Base-by-base conservation (phyloP, 2,113 vertebrate species). In the Desmodus rotundus region DNA sequence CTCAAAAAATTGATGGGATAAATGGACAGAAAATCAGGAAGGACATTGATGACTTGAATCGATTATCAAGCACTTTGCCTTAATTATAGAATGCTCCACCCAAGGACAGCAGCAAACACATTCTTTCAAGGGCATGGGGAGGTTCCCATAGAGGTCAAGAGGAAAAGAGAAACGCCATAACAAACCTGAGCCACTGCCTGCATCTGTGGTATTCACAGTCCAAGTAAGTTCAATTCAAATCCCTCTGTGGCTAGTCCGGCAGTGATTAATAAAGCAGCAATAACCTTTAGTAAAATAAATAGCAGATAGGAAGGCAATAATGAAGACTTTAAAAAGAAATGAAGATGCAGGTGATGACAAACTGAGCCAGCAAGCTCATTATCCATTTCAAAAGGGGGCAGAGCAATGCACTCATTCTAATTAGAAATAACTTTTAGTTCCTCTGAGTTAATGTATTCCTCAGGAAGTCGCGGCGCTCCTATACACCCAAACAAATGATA, bases 401-500 rank as follows among this genome's bases (percentile, higher is more conserved):
- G 93, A 97, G 94, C 88, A 95, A 41, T 45, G 78, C 61, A 43
- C 52, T 95, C 67, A 50, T 91, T 95, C 70, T 56, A 50, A 94
- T 96, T 58, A 95, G 94, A 92, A 97, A 97, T 95, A 76, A 96
- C 52, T 98, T 94, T 24, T n/a, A 10, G 38, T 94, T 93, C n/a
- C 87, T 80, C 82, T 56, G 45, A 96, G 94, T 96, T 91, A 96
- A 83, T 72, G 36, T 73, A 17, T 96, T 86, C 87, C 84, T 95
- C 47, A 63, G 89, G 91, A 86, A 87, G 82, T 36, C 77, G 63
- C 2, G 56, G 80, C 58, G 74, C 97, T 96, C 78, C 86, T 98
- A 85, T 58, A 93, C 68, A 89, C 81, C 96, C 96, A 78, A 41
- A 89, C 56, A 94, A 96, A 87, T 72, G 81, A 89, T 41, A 45